A percentile compares a stretch with the other conserved stretches of the same genome.
Conservation (phyloP, 2,797 vertebrate species). For the Miichthys miiuy region DNA sequence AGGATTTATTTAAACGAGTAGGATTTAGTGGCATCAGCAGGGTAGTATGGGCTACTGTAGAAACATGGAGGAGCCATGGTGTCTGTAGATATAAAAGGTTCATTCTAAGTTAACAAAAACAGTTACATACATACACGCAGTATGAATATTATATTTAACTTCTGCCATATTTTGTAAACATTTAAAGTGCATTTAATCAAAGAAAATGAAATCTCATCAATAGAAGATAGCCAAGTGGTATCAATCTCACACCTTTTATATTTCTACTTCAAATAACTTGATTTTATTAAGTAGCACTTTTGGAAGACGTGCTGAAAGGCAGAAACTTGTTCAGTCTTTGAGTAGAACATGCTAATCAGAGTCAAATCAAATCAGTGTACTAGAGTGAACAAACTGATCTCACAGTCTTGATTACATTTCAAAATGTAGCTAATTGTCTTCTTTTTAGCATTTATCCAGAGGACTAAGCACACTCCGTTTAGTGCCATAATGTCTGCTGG, state of each 20-base stretch:
- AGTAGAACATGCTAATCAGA: slow-evolving; percentile 26
- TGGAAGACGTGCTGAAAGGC: slow-evolving; percentile 20
- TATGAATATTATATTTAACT: too few relatives aligned
- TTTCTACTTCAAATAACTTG: not conserved
- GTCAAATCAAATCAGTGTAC: not conserved
- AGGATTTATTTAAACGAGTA: not conserved
- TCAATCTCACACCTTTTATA: not conserved
- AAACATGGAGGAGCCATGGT: too few relatives aligned
- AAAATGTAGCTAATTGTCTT: not conserved
- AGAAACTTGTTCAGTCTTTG: slow-evolving; percentile 17
- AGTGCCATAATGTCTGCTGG: not conserved
- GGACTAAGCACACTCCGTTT: not conserved
- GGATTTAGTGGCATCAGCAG: too few relatives aligned
- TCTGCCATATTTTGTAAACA: too few relatives aligned
- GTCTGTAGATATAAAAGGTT: too few relatives aligned
- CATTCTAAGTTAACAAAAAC: too few relatives aligned
- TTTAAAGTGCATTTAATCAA: not conserved
- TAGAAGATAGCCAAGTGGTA: not conserved
- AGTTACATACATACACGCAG: too few relatives aligned
- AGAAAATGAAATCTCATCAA: not conserved
- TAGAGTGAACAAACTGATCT: not conserved
- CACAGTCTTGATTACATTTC: slow-evolving; percentile 14
- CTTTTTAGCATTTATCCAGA: slow-evolving; percentile 16
- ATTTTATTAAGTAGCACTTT: not conserved
- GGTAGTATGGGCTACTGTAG: too few relatives aligned